Percentiles rank a stretch among this genome's conserved stretches.
Evolutionary conservation across 2,797 vertebrate genomes (phyloP).

Genomic region (Hydrophis major): DNA sequence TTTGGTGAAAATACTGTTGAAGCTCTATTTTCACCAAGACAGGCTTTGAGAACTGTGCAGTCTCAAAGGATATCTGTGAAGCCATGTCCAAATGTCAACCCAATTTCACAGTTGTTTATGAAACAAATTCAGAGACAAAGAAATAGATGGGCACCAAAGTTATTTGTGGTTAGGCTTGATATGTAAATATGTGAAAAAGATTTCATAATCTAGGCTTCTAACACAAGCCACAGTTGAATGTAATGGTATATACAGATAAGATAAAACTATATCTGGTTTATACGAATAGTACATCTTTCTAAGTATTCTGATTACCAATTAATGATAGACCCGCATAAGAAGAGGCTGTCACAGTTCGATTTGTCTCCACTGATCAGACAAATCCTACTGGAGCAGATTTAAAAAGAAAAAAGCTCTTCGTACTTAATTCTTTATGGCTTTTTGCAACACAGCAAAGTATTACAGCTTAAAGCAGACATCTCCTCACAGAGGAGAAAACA

Average conservation of each 20-base stretch:
- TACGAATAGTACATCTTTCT: slow-evolving; percentile 56
- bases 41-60: background rate
- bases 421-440: slow-evolving; percentile 88
- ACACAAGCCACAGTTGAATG: slow-evolving; percentile 42
- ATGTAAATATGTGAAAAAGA: slow-evolving; percentile 44
- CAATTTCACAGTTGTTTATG: background rate
- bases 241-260: slow-evolving; percentile 59
- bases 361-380: slow-evolving; percentile 71
- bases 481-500: slow-evolving; percentile 90
- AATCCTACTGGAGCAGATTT: slow-evolving; percentile 70
- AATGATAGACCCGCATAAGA: slow-evolving; percentile 75
- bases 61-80: background rate
- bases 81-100: background rate
- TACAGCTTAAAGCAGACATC: slow-evolving; percentile 85
- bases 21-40: background rate
- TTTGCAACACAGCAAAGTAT: slow-evolving; percentile 84
- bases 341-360: slow-evolving; percentile 78
- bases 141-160: background rate
- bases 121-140: slow-evolving; percentile 19
- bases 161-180: slow-evolving; percentile 36
- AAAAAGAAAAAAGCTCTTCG: slow-evolving; percentile 70
- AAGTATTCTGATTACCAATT: slow-evolving; percentile 65
- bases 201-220: slow-evolving; percentile 50
- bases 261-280: slow-evolving; percentile 54
- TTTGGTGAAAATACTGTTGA: background rate